Base-by-base conservation (phyloP, 2,888 invertebrate species). In the Drosophila fulvimacula region DNA sequence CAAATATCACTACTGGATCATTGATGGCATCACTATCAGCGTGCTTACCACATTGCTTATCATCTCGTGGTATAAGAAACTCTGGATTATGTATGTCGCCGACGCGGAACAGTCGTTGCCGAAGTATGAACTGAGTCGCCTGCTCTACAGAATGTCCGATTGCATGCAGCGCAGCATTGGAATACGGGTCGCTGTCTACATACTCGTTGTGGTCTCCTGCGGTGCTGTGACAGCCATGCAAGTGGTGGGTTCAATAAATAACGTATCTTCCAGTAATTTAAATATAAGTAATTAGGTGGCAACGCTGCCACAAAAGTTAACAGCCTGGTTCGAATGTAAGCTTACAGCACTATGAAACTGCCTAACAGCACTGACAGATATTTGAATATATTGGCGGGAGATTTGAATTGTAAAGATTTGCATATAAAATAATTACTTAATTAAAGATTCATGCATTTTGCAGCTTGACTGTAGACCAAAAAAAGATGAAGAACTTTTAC, bases 11-110 rank as follows among this genome's bases (percentile, higher is more conserved):
- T 91, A 93, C 46, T 94, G 94, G 93, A 91, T 93, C 17, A 92
- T 93, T 3, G 93, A 94, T 70, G 91, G 91, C 17, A 83, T 93
- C 2, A 90, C 93, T 5, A 91, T 92, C 0, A 77, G 93, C 32
- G 76, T 94, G n/a, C 90, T 94, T 84, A 92, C 95, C 1, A 76
- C 95, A 1, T 92, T 96, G 74, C 93, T 96, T 60, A 95, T 96
- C 0, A 89, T 96, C 9, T 95, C 95, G 0, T 97, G 97, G 97
- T 95, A 95, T 69, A 95, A 96, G 85, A 95, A 95, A 79, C 85
- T 95, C 1, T 96, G 96, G 96, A 93, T 93, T 69, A 93, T 93
- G 85, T 90, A 80, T 39, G 68, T 73, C 21, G 83, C 89, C 5
- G 85, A 91, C n/a, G 76, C 81, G 9, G 85, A 86, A 21, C 76